Base-by-base conservation (phyloP, 2,888 invertebrate species). In the Thyatira batis region DNA sequence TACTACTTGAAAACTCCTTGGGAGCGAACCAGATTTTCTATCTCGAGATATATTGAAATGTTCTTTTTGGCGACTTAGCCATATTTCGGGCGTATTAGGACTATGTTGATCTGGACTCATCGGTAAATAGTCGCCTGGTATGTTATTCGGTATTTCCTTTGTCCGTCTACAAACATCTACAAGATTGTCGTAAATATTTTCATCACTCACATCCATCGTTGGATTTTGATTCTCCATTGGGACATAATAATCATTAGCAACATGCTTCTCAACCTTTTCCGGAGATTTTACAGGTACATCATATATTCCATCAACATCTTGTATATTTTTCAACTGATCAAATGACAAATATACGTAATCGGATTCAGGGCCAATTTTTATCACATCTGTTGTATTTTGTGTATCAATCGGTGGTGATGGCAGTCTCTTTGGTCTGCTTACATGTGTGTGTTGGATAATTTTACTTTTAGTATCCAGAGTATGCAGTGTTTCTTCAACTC, bases 1-100 rank as follows among this genome's bases (percentile, higher is more conserved):
- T 45, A 92, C 87, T 25, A 94, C 92, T 83, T 96, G 96, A 69
- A 96, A 96, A 70, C 96, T 96, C 67, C 96, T 92, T 0, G 96
- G 96, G 52, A 96, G 80, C 0, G 96, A 96, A 20, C 96, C 96
- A 11, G 95, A 95, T 79, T 96, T 96, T 73, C 94, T 93, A 51
- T 92, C 92, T 51, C 93, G 92, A 0, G 94, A 93, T 3, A 94
- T 94, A 48, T 94, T 95, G 52, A 96, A 91, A 72, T 95, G 94
- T 66, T 94, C 94, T 63, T 94, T 94, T 65, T 95, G 94, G 52
- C 95, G 94, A 63, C 94, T 95, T 21, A 95, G 78, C 95, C 95
- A 95, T 55, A 95, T 94, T 53, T 95, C 94, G 2, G 95, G 95
- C 4, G 93, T 89, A 23, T 94, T 95, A 0, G 95, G 95, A 61